Base-by-base conservation (phyloP, 30 jellyfish, hydroid and myxozoan species). In the Hydra vulgaris region DNA sequence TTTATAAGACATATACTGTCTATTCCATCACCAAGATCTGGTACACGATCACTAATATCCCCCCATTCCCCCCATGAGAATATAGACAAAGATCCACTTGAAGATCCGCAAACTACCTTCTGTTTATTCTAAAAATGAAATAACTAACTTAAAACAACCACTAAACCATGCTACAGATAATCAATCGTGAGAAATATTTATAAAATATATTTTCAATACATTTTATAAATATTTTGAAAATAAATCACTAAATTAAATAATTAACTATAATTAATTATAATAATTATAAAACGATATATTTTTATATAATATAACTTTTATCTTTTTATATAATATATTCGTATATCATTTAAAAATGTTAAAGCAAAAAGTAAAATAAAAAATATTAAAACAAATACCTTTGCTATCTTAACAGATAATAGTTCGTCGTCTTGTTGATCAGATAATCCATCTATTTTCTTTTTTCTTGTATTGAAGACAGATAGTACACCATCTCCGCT, bases 41-140 rank as follows among this genome's bases (percentile, higher is more conserved):
- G 97, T 56, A 85, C 79, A 7, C 97, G 88, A 82, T 89, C 97
- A 22, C 90, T 89, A 23, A 89, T 74, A 82, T 85, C 97, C 53
- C 95, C 97, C 97, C 97, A 89, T 71, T 80, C 80, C 15, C 97
- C 97, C 97, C 97, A 89, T 0, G 97, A 85, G 85, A 67, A 89
- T 20, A 89, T 85, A 71, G 84, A 70, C 82, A 89, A 76, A 12
- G 87, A 74, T 1, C 97, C 97, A 73, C 83, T 93, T 21, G 91
- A 92, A 53, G 92, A 88, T 18, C 97, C 97, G 70, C 97, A 89
- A 40, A 85, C 90, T 53, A 89, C 95, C 73, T 89, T 89, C 5
- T 86, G 25, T 20, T 93, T 85, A 75, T 82, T 81, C 96, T 89
- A 79, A 18, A 68, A 19, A 18, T 12, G 53, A 69, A 23, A 23